phyloP scores from a whole-genome alignment of 2,888 invertebrate species.

The Liodrosophila aerea region DNA sequence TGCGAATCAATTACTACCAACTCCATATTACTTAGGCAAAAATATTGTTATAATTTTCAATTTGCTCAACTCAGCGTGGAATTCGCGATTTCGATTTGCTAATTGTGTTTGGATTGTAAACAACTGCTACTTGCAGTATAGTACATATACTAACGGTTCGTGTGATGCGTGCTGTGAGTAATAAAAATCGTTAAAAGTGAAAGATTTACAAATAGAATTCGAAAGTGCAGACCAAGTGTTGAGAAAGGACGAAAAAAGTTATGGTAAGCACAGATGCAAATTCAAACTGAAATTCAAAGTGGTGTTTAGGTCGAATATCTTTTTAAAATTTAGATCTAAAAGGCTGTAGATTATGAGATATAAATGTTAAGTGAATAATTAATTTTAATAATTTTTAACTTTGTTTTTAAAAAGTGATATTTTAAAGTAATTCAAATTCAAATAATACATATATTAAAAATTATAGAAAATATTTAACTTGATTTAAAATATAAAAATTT shows the following conservation, averaged over 20 bases:
- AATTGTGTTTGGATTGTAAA: slow-evolving; percentile 40
- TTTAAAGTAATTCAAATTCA: too few relatives aligned
- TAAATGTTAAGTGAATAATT: neutral
- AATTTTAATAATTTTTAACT: neutral
- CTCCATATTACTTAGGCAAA: slow-evolving; percentile 27
- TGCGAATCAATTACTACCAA: slow-evolving; percentile 39
- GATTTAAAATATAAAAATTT: too few relatives aligned
- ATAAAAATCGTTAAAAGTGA: slow-evolving; percentile 57
- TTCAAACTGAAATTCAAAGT: too few relatives aligned
- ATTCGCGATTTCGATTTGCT: slow-evolving; percentile 54
- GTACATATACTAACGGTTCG: slow-evolving; percentile 6
- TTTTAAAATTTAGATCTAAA: too few relatives aligned
- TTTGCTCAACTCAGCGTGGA: slow-evolving; percentile 58
- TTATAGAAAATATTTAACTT: too few relatives aligned
- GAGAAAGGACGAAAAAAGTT: slow-evolving; percentile 16
- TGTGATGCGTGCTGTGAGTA: slow-evolving; percentile 17
- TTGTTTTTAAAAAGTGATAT: too few relatives aligned
- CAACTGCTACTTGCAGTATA: slow-evolving; percentile 27
- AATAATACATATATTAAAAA: too few relatives aligned
- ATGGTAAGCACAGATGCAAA: slow-evolving; percentile 29
- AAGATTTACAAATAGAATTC: slow-evolving; percentile 45
- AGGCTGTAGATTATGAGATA: neutral
- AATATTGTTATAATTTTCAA: slow-evolving; percentile 49
- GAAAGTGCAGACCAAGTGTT: slow-evolving; percentile 11
- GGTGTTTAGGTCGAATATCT: too few relatives aligned